Conservation (phyloP, 2,797 vertebrate genomes). For the Apogon talboti region DNA sequence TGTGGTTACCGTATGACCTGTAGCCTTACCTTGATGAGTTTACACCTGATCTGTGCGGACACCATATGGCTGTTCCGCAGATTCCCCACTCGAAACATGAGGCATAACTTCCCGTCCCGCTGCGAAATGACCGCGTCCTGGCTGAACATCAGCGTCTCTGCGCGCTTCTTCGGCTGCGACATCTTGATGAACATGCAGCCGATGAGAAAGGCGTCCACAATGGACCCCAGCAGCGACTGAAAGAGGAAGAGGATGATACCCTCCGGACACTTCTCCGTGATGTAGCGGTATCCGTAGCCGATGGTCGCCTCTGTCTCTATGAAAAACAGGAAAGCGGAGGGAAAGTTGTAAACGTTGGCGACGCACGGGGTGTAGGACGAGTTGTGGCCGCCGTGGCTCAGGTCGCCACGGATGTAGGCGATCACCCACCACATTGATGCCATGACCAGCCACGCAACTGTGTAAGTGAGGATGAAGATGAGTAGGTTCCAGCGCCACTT, state of each 20-base stretch:
- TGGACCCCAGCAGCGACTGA: slow-evolving; percentile 91
- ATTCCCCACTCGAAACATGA: slow-evolving; percentile 94
- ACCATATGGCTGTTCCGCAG: slow-evolving; percentile 96
- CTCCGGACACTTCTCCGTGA: slow-evolving; percentile 92
- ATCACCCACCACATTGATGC: slow-evolving; percentile 96
- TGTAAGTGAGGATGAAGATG: slow-evolving; percentile 93
- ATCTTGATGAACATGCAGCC: slow-evolving; percentile 97
- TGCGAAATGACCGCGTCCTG: slow-evolving; percentile 90
- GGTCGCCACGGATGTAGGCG: slow-evolving; percentile 90
- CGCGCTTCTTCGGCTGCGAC: slow-evolving; percentile 95
- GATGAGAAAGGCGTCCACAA: slow-evolving; percentile 93
- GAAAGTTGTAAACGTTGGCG: slow-evolving; percentile 94
- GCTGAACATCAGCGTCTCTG: slow-evolving; percentile 94
- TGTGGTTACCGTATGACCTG: background rate
- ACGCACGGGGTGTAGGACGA: slow-evolving; percentile 88
- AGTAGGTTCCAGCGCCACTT: slow-evolving; percentile 97
- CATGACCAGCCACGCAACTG: slow-evolving; percentile 93
- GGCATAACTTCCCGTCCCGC: slow-evolving; percentile 90
- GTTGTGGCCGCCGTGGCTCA: slow-evolving; percentile 83
- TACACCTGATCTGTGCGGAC: slow-evolving; percentile 94
- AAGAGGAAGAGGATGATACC: slow-evolving; percentile 93
- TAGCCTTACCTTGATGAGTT: slow-evolving; percentile 90
- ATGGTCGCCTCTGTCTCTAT: slow-evolving; percentile 94
- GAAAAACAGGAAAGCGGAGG: slow-evolving; percentile 93
- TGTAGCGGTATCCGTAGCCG: slow-evolving; percentile 91